Conservation (phyloP, 2,797 vertebrate species). For the Manis crassicaudata region DNA sequence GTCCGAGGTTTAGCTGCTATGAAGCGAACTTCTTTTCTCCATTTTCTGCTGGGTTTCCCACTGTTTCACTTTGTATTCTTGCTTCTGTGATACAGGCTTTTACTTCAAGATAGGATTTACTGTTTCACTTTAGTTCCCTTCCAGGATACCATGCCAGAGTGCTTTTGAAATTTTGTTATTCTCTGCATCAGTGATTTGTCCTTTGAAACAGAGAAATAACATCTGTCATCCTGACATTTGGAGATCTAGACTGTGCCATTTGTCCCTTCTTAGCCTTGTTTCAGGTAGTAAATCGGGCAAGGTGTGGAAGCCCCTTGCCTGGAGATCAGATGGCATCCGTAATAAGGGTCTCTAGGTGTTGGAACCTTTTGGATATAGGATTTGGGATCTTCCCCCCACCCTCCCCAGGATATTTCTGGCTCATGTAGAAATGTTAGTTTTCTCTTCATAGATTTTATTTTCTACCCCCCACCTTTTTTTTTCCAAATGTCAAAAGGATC, state of each 20-base stretch:
- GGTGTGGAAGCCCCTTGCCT: slow-evolving; percentile 36
- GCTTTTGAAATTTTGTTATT: slow-evolving; percentile 76
- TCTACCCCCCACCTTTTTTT: neutral
- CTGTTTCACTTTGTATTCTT: neutral
- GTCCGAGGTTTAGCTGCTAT: neutral
- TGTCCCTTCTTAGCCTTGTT: slow-evolving; percentile 72
- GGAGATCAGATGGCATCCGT: neutral
- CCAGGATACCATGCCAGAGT: slow-evolving; percentile 31
- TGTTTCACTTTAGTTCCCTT: slow-evolving; percentile 67
- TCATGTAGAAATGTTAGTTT: neutral
- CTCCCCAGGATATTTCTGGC: neutral
- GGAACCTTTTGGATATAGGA: neutral
- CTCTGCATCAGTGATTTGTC: slow-evolving; percentile 70
- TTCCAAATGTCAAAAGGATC: neutral
- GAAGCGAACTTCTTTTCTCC: neutral
- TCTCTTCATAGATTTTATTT: neutral
- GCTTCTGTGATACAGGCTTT: neutral
- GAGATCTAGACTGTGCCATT: slow-evolving; percentile 70
- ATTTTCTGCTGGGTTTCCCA: neutral
- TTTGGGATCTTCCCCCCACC: neutral
- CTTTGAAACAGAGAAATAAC: slow-evolving; percentile 72
- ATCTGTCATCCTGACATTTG: slow-evolving; percentile 77
- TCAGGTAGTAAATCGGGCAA: slow-evolving; percentile 78
- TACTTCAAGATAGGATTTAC: slow-evolving; percentile 54
- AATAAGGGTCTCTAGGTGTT: neutral